phyloP scores from a whole-genome alignment of 2,113 vertebrate species.

The Barnardius zonarius region DNA sequence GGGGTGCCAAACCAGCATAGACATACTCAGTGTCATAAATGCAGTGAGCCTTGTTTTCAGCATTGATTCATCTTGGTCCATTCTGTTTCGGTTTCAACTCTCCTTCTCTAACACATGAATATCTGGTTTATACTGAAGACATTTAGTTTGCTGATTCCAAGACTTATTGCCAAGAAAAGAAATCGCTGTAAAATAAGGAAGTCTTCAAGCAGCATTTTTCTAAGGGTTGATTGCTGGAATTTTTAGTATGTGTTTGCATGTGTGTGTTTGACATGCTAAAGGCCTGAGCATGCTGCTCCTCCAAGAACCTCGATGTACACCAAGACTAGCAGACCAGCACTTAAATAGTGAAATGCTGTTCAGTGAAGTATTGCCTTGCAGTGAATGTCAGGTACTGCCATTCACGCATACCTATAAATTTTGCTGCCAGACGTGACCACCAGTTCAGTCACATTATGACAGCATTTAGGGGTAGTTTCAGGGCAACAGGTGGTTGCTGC shows the following conservation, averaged over 20 bases:
- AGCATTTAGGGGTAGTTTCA: background rate
- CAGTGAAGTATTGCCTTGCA: background rate
- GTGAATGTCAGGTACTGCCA: background rate
- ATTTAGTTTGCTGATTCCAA: background rate
- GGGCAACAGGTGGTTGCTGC: background rate
- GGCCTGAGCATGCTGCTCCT: background rate
- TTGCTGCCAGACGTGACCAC: background rate
- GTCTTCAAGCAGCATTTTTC: background rate
- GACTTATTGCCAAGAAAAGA: background rate
- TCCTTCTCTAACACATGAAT: background rate
- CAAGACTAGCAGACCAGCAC: background rate
- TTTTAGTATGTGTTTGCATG: background rate
- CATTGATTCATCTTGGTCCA: background rate
- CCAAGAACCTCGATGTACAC: background rate
- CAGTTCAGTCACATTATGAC: background rate
- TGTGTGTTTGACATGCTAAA: background rate
- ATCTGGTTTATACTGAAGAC: background rate
- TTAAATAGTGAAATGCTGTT: background rate
- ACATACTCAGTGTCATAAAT: background rate
- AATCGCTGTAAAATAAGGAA: background rate
- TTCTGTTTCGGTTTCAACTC: background rate
- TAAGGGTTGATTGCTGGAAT: background rate
- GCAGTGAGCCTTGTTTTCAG: background rate
- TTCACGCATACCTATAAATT: background rate
- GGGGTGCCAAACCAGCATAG: background rate